Evolutionary conservation across 2,113 vertebrate genomes (phyloP).

Genomic region (Anthoscopus minutus): DNA sequence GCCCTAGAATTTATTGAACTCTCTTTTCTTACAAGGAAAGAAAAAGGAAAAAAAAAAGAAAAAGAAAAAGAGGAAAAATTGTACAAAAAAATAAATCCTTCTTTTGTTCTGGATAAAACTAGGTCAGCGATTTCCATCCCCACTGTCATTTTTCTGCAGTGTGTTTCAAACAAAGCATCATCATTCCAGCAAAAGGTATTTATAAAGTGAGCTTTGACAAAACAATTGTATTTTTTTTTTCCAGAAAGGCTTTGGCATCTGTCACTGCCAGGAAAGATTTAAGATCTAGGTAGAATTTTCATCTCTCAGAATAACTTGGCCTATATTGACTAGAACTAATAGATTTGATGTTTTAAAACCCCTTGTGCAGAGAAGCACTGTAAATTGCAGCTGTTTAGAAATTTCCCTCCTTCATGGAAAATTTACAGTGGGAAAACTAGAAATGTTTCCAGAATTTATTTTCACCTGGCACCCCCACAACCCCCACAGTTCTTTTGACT

Average conservation of each 20-base stretch:
- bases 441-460: neutral
- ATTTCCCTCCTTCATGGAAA: neutral
- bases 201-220: conserved; percentile 48
- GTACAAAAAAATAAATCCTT: conserved; percentile 51
- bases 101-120: conserved; percentile 65
- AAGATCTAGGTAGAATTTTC: conserved; percentile 48
- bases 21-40: neutral
- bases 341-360: conserved; percentile 13
- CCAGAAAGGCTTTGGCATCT: conserved; percentile 41
- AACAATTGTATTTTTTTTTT: neutral
- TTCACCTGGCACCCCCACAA: neutral
- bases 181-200: conserved; percentile 44
- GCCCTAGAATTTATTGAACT: conserved; percentile 17
- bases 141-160: conserved; percentile 28
- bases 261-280: conserved; percentile 40
- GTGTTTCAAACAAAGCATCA: conserved; percentile 2
- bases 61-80: neutral
- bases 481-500: neutral
- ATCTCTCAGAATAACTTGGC: conserved; percentile 30
- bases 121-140: conserved; percentile 30
- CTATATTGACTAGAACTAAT: conserved; percentile 29
- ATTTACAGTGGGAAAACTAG: neutral
- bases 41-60: neutral
- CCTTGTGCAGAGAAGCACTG: neutral
- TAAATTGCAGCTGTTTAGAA: neutral